Evolutionary conservation across 2,888 invertebrate genomes (phyloP).

Genomic region (Abrostola tripartita): DNA sequence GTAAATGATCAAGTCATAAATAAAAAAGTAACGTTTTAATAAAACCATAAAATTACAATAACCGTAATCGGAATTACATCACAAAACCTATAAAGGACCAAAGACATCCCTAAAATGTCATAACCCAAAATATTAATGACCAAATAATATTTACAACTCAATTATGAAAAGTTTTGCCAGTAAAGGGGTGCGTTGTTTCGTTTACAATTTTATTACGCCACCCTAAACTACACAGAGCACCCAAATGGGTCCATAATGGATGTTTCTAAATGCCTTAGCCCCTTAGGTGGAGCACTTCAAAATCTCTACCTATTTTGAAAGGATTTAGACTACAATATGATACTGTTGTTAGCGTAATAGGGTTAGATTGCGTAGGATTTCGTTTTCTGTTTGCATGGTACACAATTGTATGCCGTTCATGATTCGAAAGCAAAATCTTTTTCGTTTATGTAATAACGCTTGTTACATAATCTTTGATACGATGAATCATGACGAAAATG

Average conservation of each 20-base stretch:
- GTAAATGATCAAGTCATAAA: background rate
- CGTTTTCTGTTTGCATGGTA: no score
- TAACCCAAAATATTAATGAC: slow-evolving; percentile 35
- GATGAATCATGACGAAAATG: no score
- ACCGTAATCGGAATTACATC: slow-evolving; percentile 12
- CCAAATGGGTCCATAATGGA: slow-evolving; percentile 71
- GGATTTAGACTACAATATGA: slow-evolving; percentile 17
- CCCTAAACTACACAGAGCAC: slow-evolving; percentile 66
- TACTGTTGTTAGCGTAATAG: background rate
- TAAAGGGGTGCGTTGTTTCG: slow-evolving; percentile 56
- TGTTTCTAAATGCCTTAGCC: slow-evolving; percentile 65
- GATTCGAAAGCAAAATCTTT: no score
- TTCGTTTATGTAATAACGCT: no score
- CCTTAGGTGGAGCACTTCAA: slow-evolving; percentile 36
- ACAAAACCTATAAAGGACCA: slow-evolving; percentile 13
- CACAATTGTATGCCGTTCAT: no score
- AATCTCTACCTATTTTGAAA: slow-evolving; percentile 17
- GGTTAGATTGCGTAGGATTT: no score
- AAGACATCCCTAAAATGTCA: slow-evolving; percentile 25
- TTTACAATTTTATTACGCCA: slow-evolving; percentile 66
- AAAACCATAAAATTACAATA: background rate
- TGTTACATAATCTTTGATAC: no score
- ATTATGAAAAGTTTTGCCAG: slow-evolving; percentile 51
- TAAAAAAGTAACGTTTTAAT: background rate
- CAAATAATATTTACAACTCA: slow-evolving; percentile 53